These are phyloP conservation scores for Urechis unicinctus DNA, from an alignment of 2,888 invertebrate genomes.

Conservation along the genomic window DNA sequence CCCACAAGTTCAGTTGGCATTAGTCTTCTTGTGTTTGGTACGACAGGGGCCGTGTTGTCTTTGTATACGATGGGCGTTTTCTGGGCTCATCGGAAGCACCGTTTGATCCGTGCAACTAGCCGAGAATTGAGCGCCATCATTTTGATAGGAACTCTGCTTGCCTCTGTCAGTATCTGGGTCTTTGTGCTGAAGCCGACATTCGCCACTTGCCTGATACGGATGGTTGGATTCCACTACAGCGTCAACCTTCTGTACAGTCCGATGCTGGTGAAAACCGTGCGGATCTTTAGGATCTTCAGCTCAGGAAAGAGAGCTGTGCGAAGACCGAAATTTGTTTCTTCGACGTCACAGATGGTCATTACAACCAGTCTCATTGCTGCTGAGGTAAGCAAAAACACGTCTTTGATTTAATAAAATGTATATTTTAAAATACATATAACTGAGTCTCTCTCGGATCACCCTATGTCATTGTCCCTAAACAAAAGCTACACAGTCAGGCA, in stretches of 20 bases:
- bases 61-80: conserved; percentile 3
- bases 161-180: conserved; percentile 1
- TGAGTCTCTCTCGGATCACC: no score
- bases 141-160: conserved; percentile 10
- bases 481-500: no score
- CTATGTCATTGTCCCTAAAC: no score
- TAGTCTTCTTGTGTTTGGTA: conserved; percentile 5
- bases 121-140: conserved; percentile 12
- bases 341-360: conserved; percentile 7
- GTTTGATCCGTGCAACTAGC: conserved; percentile 15
- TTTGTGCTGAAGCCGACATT: conserved; percentile 4
- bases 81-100: conserved; percentile 3
- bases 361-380: background rate
- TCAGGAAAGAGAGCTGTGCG: no score
- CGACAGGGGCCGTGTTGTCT: conserved; percentile 3
- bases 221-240: conserved; percentile 9
- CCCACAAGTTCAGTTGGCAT: conserved; percentile 1
- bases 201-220: conserved; percentile 2
- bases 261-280: conserved; percentile 24
- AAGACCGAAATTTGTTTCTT: conserved; percentile 5
- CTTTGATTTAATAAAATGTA: no score
- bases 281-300: conserved; percentile 29
- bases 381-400: conserved; percentile 11
- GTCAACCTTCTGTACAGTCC: conserved; percentile 13
- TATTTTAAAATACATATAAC: no score